These are phyloP conservation scores for Coluber constrictor DNA, from an alignment of 2,797 vertebrate species.

Conservation along the genomic window DNA sequence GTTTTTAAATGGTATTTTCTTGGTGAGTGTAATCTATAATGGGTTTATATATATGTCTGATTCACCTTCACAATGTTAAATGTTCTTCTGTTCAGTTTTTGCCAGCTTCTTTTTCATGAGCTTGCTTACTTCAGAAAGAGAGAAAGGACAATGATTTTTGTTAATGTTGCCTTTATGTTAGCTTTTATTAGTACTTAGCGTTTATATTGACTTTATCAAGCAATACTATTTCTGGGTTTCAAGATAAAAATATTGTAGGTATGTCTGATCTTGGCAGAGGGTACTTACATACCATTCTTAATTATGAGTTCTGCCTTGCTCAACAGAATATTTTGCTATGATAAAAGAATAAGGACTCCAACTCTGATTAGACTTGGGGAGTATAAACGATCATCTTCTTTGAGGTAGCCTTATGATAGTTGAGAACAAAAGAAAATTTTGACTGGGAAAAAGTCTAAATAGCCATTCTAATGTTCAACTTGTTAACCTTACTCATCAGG, in stretches of 20 bases:
- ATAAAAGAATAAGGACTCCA: slow-evolving; percentile 18
- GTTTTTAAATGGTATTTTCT: not conserved
- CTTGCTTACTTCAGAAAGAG: not conserved
- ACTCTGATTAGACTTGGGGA: not conserved
- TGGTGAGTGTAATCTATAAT: not conserved
- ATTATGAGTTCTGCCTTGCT: slow-evolving; percentile 34
- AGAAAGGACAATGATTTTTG: not conserved
- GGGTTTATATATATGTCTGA: not conserved
- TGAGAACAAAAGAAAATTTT: slow-evolving; percentile 3
- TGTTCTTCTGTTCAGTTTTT: not conserved
- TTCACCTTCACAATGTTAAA: not conserved
- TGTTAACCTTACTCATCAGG: not conserved
- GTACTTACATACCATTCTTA: slow-evolving; percentile 36
- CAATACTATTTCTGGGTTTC: not conserved
- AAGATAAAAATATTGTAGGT: slow-evolving; percentile 13
- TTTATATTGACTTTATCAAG: not conserved
- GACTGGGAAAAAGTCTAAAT: not conserved
- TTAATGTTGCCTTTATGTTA: not conserved
- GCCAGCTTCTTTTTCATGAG: slow-evolving; percentile 1
- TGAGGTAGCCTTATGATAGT: not conserved
- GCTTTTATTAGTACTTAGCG: not conserved
- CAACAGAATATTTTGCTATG: slow-evolving; percentile 5
- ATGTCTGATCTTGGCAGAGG: slow-evolving; percentile 1
- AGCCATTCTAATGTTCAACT: not conserved
- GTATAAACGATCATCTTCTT: not conserved